Base-by-base conservation (phyloP, 2,888 invertebrate species). In the Agrilus biguttatus region DNA sequence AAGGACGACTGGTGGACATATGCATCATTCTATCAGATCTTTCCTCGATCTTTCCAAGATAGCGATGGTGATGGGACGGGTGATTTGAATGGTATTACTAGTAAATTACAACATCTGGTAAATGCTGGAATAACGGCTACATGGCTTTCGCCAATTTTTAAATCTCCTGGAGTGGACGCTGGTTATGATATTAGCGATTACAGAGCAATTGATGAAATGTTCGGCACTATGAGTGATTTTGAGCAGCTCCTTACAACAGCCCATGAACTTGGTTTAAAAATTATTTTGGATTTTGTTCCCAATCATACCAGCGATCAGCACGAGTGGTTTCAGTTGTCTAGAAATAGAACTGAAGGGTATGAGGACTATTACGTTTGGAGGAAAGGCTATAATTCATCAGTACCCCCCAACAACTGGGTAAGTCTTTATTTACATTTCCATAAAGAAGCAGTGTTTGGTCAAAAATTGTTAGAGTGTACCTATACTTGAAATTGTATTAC, bases 21-120 rank as follows among this genome's bases (percentile, higher is more conserved):
- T 8, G 75, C 80, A 2, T 72, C 78, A 12, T 74, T 85, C 54
- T 90, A 91, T 63, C 85, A 89, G 60, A 78, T 87, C 40, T 83
- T 84, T 58, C 80, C 85, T 1, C 73, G 82, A 51, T 83, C 87
- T 5, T 90, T 85, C 64, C 75, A 75, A 62, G 91, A 92, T 59
- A 78, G 79, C 44, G 65, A 84, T 57, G 79, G 78, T 1, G 83
- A 87, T 63, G 89, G 89, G 1, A 67, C 82, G 14, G 76, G 77
- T 2, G 77, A 77, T 56, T 51, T 77, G 2, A 70, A 69, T 49
- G 77, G 77, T 71, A 60, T 47, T 19, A 47, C 36, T 14, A 38
- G 38, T 34, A 47, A 42, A 28, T 21, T 47, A 13, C 10, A 17
- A 19, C 37, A 47, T 40, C 32, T 47, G 8, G 39, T 37, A 36